A percentile compares a stretch with the other conserved stretches of the same genome.
phyloP scores from a whole-genome alignment of 2,888 invertebrate genomes.

The Nematopogon swammerdamellus region DNA sequence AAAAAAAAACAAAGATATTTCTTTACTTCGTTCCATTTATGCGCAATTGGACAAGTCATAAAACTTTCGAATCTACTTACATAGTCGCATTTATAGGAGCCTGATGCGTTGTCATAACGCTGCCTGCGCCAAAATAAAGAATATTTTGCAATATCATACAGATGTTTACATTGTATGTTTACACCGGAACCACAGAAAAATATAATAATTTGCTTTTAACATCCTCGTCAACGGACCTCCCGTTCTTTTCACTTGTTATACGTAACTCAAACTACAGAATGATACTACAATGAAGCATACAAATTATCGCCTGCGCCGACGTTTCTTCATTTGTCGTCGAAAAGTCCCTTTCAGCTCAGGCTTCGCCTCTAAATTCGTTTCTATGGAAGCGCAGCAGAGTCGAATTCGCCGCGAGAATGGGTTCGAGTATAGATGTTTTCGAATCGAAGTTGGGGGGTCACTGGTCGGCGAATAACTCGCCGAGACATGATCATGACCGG shows the following conservation, averaged over 20 bases:
- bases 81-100: too few relatives aligned
- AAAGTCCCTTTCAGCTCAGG: conserved; percentile 19
- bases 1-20: too few relatives aligned
- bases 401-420: background rate
- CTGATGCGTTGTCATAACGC: too few relatives aligned
- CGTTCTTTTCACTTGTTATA: conserved; percentile 23
- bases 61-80: too few relatives aligned
- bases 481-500: conserved; percentile 54
- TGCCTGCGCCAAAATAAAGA: too few relatives aligned
- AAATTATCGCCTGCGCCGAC: conserved; percentile 51
- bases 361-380: conserved; percentile 3
- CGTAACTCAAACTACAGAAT: conserved; percentile 42
- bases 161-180: too few relatives aligned
- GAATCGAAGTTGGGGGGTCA: conserved; percentile 31
- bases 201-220: too few relatives aligned
- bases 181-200: too few relatives aligned
- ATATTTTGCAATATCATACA: too few relatives aligned
- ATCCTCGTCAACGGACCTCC: too few relatives aligned
- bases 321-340: conserved; percentile 26
- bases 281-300: conserved; percentile 52
- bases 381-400: background rate
- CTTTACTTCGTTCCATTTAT: too few relatives aligned
- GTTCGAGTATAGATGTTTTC: conserved; percentile 21
- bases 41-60: too few relatives aligned
- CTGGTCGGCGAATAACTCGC: conserved; percentile 52